phyloP scores from a whole-genome alignment of 2,797 vertebrate species.

The Typhlichthys subterraneus region DNA sequence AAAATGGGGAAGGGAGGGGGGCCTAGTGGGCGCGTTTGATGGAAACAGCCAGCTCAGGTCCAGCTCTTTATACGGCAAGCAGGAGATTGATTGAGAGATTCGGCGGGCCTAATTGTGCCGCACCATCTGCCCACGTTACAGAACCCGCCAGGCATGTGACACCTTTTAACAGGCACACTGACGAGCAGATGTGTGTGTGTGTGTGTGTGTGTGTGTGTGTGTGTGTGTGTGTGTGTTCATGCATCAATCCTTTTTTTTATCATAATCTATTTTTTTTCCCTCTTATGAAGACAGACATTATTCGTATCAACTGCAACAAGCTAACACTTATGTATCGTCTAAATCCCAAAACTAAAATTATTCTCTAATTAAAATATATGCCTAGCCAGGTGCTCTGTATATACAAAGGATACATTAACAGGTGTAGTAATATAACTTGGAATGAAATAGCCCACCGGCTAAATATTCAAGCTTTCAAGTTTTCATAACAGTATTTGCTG shows the following conservation, averaged over 20 bases:
- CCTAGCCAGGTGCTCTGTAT: background rate
- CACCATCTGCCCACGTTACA: slow-evolving; percentile 81
- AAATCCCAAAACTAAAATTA: background rate
- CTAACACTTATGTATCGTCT: slow-evolving; percentile 20
- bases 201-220: slow-evolving; percentile 55
- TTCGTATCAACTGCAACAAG: slow-evolving; percentile 20
- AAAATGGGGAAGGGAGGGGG: background rate
- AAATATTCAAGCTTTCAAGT: too few relatives aligned
- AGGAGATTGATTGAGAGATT: slow-evolving; percentile 78
- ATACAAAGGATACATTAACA: too few relatives aligned
- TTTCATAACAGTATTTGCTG: too few relatives aligned
- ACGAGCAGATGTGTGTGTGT: slow-evolving; percentile 71
- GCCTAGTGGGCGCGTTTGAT: slow-evolving; percentile 32
- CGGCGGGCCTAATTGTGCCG: slow-evolving; percentile 78
- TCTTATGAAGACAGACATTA: slow-evolving; percentile 43
- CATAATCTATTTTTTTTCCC: slow-evolving; percentile 27
- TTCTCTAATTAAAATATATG: too few relatives aligned
- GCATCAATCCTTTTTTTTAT: slow-evolving; percentile 46
- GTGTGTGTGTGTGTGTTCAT: slow-evolving; percentile 24
- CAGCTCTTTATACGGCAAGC: slow-evolving; percentile 42
- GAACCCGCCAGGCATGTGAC: slow-evolving; percentile 74
- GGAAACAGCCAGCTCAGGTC: slow-evolving; percentile 39
- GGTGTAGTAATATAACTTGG: background rate
- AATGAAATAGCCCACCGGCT: background rate
- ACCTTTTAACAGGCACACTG: slow-evolving; percentile 69